Base-by-base conservation (phyloP, 2,888 invertebrate genomes). In the Gnatocerus cornutus region DNA sequence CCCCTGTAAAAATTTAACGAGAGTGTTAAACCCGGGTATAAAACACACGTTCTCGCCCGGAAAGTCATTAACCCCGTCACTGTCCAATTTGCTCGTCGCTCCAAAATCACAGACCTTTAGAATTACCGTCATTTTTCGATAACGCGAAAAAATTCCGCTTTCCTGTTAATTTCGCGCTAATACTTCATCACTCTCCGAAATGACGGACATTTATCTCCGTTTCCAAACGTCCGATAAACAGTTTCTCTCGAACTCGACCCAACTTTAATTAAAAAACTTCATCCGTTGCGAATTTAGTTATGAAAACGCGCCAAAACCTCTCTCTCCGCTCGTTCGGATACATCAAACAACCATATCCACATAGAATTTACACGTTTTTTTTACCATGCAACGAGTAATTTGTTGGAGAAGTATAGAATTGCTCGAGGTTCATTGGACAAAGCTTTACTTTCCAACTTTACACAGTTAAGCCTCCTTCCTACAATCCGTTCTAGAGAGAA, bases 301-400 rank as follows among this genome's bases (percentile, higher is more conserved):
- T 41, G 5, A 41, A 8, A 37, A 37, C 37, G 2, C 37, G 37
- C 37, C 3, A 12, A n/a, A 41, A 6, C 12, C 52, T 33, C 30
- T 48, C 33, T 12, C 12, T 16, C 30, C 12, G 5, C 21, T 21
- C 21, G 21, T 21, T 21, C 14, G 14, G 37, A 5, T 55, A 55
- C 55, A 55, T 39, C 55, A 14, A 55, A 55, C 55, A 55, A 37
- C 39, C 55, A 55, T 55, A 14, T 29, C 55, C 55, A 55, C 55
- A 55, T 39, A 12, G 5, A 37, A 55, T 46, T n/a, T 37, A 55
- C 33, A 55, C 14, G 55, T 16, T 9, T 16, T 55, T n/a, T 33
- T 55, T 55, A 10, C 21, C 48, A 50, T 50, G 48, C 48, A 50
- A 10, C 27, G 29, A 33, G 9, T 33, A n/a, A n/a, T 29, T 29